A percentile compares a stretch with the other conserved stretches of the same genome.
phyloP scores from a whole-genome alignment of 2,113 vertebrate species.

The Ptilorrhoa leucosticta region DNA sequence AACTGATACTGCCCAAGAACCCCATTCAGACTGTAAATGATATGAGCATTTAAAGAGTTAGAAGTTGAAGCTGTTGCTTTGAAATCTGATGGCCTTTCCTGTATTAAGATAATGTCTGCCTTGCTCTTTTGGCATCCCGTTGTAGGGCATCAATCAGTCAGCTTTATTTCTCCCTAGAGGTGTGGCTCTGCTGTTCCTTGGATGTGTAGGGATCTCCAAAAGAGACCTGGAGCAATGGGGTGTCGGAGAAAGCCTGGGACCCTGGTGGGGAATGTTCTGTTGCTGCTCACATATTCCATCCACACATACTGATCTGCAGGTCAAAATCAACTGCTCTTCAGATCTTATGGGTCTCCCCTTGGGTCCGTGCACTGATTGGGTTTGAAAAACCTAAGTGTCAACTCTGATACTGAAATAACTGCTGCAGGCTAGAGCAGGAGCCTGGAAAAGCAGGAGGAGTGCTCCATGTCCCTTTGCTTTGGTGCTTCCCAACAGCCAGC shows the following conservation, averaged over 20 bases:
- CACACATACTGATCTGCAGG: not conserved
- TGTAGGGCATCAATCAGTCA: not conserved
- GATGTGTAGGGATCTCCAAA: not conserved
- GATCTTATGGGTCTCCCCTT: not conserved
- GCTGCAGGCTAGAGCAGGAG: not conserved
- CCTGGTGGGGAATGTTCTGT: not conserved
- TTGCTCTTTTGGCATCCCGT: not conserved
- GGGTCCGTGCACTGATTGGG: not conserved
- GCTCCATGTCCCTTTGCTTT: not conserved
- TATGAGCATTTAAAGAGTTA: slow-evolving; percentile 11
- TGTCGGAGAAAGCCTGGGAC: not conserved
- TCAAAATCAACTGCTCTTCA: not conserved
- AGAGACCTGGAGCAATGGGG: not conserved
- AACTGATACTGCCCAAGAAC: slow-evolving; percentile 33
- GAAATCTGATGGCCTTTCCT: slow-evolving; percentile 6
- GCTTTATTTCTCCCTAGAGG: not conserved
- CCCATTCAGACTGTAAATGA: slow-evolving; percentile 27
- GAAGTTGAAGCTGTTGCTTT: not conserved
- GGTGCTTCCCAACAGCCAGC: not conserved
- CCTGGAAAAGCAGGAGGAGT: not conserved
- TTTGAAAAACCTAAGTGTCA: not conserved
- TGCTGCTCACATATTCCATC: not conserved
- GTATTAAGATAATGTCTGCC: not conserved
- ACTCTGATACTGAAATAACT: not conserved
- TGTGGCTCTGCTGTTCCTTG: not conserved